Conservation (phyloP, 2,113 vertebrate genomes). For the Butastur rufipennis region DNA sequence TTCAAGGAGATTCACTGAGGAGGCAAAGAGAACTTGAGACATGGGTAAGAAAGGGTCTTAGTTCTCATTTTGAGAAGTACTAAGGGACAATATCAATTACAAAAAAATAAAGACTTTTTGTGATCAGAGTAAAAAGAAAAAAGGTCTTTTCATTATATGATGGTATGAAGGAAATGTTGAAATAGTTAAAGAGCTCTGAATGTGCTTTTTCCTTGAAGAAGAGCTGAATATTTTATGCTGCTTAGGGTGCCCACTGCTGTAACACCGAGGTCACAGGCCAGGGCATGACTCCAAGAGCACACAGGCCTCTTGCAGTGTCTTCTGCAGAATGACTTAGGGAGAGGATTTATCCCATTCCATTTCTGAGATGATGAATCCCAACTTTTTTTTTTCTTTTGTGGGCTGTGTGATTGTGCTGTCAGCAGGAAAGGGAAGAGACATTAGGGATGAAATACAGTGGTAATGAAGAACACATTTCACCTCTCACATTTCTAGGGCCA, state of each 20-base stretch:
- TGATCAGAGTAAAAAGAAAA: background rate
- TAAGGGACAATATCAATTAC: background rate
- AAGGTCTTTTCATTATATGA: background rate
- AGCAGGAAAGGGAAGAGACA: background rate
- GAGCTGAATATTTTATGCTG: background rate
- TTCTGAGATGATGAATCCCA: background rate
- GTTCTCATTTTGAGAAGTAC: background rate
- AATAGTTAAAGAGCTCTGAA: background rate
- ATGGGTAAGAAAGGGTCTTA: background rate
- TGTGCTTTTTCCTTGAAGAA: background rate
- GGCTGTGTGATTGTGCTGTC: background rate
- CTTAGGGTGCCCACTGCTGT: background rate
- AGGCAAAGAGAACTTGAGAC: background rate
- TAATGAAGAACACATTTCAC: background rate
- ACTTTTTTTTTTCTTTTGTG: background rate
- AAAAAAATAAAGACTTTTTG: background rate
- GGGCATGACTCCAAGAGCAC: background rate
- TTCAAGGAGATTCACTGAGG: background rate
- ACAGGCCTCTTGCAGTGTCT: background rate
- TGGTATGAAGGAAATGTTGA: background rate
- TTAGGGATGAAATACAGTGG: background rate
- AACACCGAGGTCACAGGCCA: background rate
- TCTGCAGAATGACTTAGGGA: background rate
- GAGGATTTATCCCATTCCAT: background rate
- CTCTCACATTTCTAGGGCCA: background rate